These are phyloP conservation scores for Heterotis niloticus DNA, from an alignment of 2,113 vertebrate species.

Conservation along the genomic window DNA sequence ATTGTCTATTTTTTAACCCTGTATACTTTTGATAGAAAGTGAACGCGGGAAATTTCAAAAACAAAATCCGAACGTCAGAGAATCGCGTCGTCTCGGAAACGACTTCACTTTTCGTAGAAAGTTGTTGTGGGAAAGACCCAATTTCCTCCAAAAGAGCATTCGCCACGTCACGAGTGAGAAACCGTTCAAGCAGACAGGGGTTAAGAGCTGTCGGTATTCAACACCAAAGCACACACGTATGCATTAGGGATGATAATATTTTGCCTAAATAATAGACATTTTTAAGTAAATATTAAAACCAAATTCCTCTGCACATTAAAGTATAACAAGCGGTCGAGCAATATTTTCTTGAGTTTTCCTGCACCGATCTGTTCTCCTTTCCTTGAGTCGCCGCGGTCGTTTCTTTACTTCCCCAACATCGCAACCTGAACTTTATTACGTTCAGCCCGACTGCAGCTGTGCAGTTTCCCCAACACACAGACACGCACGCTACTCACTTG, in stretches of 20 bases:
- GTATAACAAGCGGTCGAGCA: not conserved
- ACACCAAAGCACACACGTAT: constrained; percentile 47
- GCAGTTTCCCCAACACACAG: too few species aligned
- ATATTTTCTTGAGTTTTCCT: not conserved
- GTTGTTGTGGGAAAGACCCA: constrained; percentile 31
- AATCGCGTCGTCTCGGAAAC: constrained; percentile 37
- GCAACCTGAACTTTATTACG: not conserved
- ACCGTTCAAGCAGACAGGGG: constrained; percentile 60
- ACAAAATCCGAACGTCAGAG: constrained; percentile 49
- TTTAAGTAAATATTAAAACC: not conserved
- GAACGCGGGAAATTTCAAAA: constrained; percentile 28
- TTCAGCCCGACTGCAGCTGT: too few species aligned
- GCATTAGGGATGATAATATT: not conserved
- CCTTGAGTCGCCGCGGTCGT: too few species aligned
- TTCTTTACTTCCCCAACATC: too few species aligned
- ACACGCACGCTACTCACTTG: too few species aligned
- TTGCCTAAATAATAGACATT: not conserved
- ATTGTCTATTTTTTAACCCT: constrained; percentile 71
- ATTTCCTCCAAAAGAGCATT: constrained; percentile 36
- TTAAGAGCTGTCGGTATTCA: constrained; percentile 70
- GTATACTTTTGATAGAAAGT: constrained; percentile 55
- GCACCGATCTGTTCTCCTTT: not conserved
- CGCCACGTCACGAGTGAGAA: constrained; percentile 40
- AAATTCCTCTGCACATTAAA: not conserved
- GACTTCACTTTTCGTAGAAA: constrained; percentile 30